These are phyloP conservation scores for Argyrosomus regius DNA, from an alignment of 2,797 vertebrate species.

Conservation along the genomic window DNA sequence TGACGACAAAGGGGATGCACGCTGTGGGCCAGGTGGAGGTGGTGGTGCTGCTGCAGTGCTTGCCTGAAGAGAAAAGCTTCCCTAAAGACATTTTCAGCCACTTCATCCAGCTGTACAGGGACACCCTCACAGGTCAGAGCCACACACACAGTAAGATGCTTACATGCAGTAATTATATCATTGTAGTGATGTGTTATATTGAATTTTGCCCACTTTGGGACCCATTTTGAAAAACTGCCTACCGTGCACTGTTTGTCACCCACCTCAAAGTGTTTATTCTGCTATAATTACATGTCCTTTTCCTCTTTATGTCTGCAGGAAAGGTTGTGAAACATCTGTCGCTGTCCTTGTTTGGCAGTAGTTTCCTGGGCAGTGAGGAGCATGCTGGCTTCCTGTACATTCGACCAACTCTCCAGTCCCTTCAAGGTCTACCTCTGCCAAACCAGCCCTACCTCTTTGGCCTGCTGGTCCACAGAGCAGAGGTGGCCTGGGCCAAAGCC, in stretches of 20 bases:
- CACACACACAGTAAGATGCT: not conserved
- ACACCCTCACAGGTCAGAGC: slow-evolving; percentile 91
- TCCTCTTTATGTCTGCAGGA: slow-evolving; percentile 80
- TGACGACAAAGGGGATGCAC: slow-evolving; percentile 98
- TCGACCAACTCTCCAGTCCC: slow-evolving; percentile 94
- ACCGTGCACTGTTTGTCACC: not conserved
- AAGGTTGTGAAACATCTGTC: slow-evolving; percentile 94
- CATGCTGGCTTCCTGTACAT: slow-evolving; percentile 97
- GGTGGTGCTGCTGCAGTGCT: slow-evolving; percentile 95
- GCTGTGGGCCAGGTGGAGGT: slow-evolving; percentile 97
- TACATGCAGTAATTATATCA: not conserved
- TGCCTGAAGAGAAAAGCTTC: slow-evolving; percentile 97
- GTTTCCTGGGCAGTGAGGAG: slow-evolving; percentile 94
- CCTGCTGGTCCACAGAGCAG: slow-evolving; percentile 96
- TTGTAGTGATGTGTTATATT: not conserved
- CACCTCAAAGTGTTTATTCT: not conserved
- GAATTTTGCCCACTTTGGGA: not conserved
- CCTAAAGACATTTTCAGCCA: slow-evolving; percentile 98
- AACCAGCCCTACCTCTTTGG: slow-evolving; percentile 96
- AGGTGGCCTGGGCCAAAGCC: slow-evolving; percentile 97
- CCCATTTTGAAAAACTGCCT: not conserved
- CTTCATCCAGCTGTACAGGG: slow-evolving; percentile 97
- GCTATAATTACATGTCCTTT: not conserved
- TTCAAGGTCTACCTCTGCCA: slow-evolving; percentile 96
- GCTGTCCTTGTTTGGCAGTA: slow-evolving; percentile 92